These are phyloP conservation scores for Berghia stephanieae DNA, from an alignment of 1,140 invertebrate species.

Conservation along the genomic window DNA sequence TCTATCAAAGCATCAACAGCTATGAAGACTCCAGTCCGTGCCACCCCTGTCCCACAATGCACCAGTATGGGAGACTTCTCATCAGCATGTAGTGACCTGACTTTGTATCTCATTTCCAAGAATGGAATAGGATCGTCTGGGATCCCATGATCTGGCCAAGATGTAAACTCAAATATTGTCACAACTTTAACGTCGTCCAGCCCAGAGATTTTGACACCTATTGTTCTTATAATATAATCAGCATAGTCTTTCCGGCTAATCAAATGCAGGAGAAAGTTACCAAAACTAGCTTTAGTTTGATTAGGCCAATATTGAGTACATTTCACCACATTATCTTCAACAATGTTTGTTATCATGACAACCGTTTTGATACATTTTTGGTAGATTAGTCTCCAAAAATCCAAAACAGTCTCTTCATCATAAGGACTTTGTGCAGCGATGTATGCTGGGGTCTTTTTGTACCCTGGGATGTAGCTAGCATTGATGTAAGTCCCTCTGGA, in stretches of 20 bases:
- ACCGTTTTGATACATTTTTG: constrained; percentile 52
- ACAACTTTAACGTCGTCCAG: constrained; percentile 37
- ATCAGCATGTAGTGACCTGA: constrained; percentile 63
- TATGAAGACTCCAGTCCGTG: constrained; percentile 61
- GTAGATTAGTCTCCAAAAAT: constrained; percentile 64
- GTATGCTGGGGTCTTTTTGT: constrained; percentile 48
- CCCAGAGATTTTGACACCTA: constrained; percentile 33
- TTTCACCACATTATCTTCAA: constrained; percentile 64
- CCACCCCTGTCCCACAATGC: constrained; percentile 81
- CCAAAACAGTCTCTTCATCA: constrained; percentile 57
- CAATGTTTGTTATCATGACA: constrained; percentile 59
- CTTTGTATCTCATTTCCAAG: constrained; percentile 92
- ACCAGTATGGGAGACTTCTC: constrained; percentile 86
- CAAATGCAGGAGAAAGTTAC: constrained; percentile 50
- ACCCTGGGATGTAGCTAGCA: constrained; percentile 74
- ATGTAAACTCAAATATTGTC: constrained; percentile 87
- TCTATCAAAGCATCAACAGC: constrained; percentile 60
- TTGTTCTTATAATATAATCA: constrained; percentile 51
- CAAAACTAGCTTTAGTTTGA: constrained; percentile 43
- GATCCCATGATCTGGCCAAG: constrained; percentile 98
- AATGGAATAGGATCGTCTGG: constrained; percentile 98
- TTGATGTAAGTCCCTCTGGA: constrained; percentile 90
- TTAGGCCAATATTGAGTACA: constrained; percentile 66
- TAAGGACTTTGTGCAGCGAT: constrained; percentile 66
- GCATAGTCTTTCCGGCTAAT: constrained; percentile 49